These are phyloP conservation scores for Eupithecia subfuscata DNA, from an alignment of 2,888 invertebrate genomes.

Conservation along the genomic window DNA sequence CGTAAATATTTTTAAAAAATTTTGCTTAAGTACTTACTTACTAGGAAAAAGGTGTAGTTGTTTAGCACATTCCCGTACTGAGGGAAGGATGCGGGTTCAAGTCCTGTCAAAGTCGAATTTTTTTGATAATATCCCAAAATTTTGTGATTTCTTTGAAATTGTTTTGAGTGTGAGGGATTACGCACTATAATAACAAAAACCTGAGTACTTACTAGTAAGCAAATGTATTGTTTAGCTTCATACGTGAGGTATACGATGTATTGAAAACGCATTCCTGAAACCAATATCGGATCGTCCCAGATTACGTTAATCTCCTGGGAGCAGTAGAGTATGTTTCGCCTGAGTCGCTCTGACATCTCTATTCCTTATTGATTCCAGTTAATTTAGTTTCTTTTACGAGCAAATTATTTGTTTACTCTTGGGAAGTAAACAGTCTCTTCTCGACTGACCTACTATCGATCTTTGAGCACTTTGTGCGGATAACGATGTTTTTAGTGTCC, in stretches of 20 bases:
- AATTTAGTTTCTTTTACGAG: conserved; percentile 69
- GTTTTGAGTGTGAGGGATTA: too few relatives aligned
- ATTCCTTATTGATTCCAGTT: conserved; percentile 55
- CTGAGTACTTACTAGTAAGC: too few relatives aligned
- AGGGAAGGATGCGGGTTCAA: too few relatives aligned
- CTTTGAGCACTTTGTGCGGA: conserved; percentile 47
- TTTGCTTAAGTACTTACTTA: too few relatives aligned
- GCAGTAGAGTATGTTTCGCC: conserved; percentile 43
- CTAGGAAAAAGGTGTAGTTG: too few relatives aligned
- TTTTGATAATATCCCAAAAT: too few relatives aligned
- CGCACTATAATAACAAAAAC: too few relatives aligned
- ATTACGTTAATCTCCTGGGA: conserved; percentile 28
- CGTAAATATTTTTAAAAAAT: not conserved
- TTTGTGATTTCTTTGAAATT: too few relatives aligned
- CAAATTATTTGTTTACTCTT: conserved; percentile 64
- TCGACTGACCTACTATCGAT: conserved; percentile 63
- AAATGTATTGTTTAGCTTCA: not conserved
- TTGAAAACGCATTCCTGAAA: not conserved
- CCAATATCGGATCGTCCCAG: conserved; percentile 9
- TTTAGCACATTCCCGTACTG: too few relatives aligned
- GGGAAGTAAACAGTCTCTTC: conserved; percentile 55
- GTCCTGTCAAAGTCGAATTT: too few relatives aligned
- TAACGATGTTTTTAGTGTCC: not conserved
- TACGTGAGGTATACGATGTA: not conserved
- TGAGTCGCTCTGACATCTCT: conserved; percentile 49